Percentiles rank a stretch among this genome's conserved stretches.
Conservation (phyloP, 2,888 invertebrate species). For the Drosophila sordidula region DNA sequence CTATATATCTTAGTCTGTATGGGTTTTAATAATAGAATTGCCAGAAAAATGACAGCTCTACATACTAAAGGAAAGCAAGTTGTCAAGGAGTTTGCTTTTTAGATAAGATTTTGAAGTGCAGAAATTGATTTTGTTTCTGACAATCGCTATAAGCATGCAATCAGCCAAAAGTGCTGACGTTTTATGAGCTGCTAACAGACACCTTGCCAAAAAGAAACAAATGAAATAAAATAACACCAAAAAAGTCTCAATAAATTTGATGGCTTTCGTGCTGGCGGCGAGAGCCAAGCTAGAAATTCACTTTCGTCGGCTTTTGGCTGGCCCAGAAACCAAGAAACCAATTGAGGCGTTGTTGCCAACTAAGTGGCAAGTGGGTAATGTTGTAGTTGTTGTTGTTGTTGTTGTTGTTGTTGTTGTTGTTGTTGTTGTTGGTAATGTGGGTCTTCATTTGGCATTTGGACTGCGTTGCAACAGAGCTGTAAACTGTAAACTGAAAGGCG, state of each 20-base stretch:
- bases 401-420: conserved; percentile 41
- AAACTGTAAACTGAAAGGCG: conserved; percentile 18
- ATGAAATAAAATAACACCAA: neutral
- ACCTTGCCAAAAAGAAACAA: conserved; percentile 27
- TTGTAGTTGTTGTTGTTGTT: conserved; percentile 39
- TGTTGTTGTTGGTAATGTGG: conserved; percentile 48
- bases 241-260: conserved; percentile 49
- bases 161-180: conserved; percentile 25
- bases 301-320: conserved; percentile 59
- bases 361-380: conserved; percentile 25
- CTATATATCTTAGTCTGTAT: neutral
- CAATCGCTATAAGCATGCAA: conserved; percentile 10
- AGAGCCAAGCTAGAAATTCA: conserved; percentile 59
- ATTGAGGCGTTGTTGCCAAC: conserved; percentile 52
- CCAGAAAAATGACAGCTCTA: neutral
- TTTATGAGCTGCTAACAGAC: conserved; percentile 38
- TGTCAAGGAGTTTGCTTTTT: neutral
- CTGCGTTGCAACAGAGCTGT: conserved; percentile 33
- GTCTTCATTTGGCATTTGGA: conserved; percentile 52
- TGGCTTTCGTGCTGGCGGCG: conserved; percentile 56
- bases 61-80: neutral
- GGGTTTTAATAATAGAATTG: neutral
- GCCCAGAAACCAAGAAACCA: conserved; percentile 71
- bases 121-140: conserved; percentile 7
- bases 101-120: conserved; percentile 9